Evolutionary conservation across 2,888 invertebrate genomes (phyloP).

Genomic region (Meloe dianella): DNA sequence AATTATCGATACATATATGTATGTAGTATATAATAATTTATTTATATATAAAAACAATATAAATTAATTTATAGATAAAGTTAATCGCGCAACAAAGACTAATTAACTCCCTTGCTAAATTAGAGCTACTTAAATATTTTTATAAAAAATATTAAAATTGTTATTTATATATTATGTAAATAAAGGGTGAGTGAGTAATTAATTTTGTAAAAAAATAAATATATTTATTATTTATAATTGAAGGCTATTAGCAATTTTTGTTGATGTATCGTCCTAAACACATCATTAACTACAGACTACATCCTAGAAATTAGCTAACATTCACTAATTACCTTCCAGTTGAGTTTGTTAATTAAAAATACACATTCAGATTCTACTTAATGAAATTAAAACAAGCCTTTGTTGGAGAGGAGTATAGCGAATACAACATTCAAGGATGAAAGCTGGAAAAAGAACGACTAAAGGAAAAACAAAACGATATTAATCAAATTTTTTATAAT

Average conservation of each 20-base stretch:
- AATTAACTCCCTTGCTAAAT: conserved; percentile 40
- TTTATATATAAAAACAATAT: conserved; percentile 12
- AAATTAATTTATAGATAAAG: conserved; percentile 37
- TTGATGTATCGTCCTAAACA: too few species aligned
- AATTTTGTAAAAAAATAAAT: conserved; percentile 48
- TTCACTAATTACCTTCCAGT: too few species aligned
- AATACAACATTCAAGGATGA: too few species aligned
- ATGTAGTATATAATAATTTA: conserved; percentile 19
- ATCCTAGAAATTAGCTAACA: too few species aligned
- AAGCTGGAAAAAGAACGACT: too few species aligned
- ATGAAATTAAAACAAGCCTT: too few species aligned
- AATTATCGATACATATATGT: neutral
- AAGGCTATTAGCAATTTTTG: conserved; percentile 16
- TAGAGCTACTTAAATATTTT: conserved; percentile 18
- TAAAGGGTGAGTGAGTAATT: conserved; percentile 50
- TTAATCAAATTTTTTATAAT: too few species aligned
- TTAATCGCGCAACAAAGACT: conserved; percentile 21
- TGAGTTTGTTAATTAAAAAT: too few species aligned
- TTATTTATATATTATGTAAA: conserved; percentile 47
- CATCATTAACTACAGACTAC: too few species aligned
- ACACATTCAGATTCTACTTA: too few species aligned
- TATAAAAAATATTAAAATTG: conserved; percentile 36
- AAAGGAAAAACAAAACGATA: too few species aligned
- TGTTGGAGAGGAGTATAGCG: too few species aligned
- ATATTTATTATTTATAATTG: conserved; percentile 41